Base-by-base conservation (phyloP, 2,888 invertebrate species). In the Anthoptus insignis region DNA sequence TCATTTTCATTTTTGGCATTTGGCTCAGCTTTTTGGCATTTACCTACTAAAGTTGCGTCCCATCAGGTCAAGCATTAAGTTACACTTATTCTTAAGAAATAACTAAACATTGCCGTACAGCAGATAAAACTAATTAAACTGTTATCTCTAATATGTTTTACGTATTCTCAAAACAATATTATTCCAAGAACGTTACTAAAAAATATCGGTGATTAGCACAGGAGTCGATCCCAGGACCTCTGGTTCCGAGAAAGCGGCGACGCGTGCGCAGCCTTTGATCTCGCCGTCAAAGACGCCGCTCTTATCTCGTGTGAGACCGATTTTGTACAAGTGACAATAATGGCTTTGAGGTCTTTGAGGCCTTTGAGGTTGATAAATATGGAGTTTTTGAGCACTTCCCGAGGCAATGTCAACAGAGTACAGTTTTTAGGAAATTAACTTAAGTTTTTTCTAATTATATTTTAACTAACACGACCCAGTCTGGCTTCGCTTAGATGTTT, bases 261-360 rank as follows among this genome's bases (percentile, higher is more conserved):
- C 87, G 83, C 84, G 88, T 83, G 84, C 80, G 64, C 66, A 73
- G 71, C 59, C 72, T 90, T 91, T 91, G 84, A 91, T 79, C 76
- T 78, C 63, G 81, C 92, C 92, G 91, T 84, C 92, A 91, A 91
- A 92, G 78, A 81, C 73, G 76, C 92, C 92, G 92, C 79, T 68
- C 86, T 91, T 90, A 91, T 91, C 91, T 91, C 81, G 81, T 73
- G 79, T 80, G 81, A 82, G 86, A 82, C 83, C 84, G 84, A 86
- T 89, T 91, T 89, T 87, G 87, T 87, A 84, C 87, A 82, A 86
- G 85, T 88, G 89, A 89, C 89, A 89, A 88, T 88, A 89, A 88
- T 86, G 84, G 84, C 87, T 89, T 87, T 89, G 87, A n/a, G n/a
- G n/a, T n/a, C n/a, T n/a, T n/a, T n/a, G n/a, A n/a, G n/a, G n/a